Evolutionary conservation across 2,888 invertebrate genomes (phyloP), one percentile per base, ranked within the genome.

Genomic region (Pseudeuparius sepicola): DNA sequence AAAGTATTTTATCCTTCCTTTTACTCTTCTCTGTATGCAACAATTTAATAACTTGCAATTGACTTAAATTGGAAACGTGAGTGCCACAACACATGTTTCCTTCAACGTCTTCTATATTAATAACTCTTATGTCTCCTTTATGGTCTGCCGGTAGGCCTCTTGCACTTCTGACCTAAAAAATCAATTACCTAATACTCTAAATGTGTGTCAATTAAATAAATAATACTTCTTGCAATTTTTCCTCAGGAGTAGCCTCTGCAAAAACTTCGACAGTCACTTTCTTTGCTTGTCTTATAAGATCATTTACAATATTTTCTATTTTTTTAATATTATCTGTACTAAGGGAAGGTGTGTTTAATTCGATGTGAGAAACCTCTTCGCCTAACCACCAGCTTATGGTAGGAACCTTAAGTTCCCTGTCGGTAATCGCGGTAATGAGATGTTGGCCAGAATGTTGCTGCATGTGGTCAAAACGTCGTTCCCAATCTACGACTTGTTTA

Each of bases 381-480:
- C 87, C 88, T 0, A 87, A 65, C 77, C 82, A 85, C 87, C 87
- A 87, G 2, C 86, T 82, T 0, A 78, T 77, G 4, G 88, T 89
- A 1, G 67, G 60, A 38, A 73, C 70, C 7, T 71, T 71, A 60
- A 71, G 77, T 50, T 78, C 71, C 13, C 67, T 65, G 47, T 85
- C 81, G 18, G 85, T 69, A 29, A 88, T 60, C 1, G 87, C 86
- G 7, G 86, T 80, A 13, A 90, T 70, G 15, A 90, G 66, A 61
- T 90, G 89, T 55, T 89, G 89, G 0, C 84, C 84, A 52, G 88
- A 84, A 66, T 90, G 89, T 53, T 89, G 89, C 54, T 89, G 89
- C 89, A 89, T 90, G 53, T 89, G 85, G 56, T 89, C 88, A 55
- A 84, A 76, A 31, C 89, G 65, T 39, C 87, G 67, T 0, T 68